phyloP scores from a whole-genome alignment of 2,888 invertebrate species.

The Venusia cambrica region DNA sequence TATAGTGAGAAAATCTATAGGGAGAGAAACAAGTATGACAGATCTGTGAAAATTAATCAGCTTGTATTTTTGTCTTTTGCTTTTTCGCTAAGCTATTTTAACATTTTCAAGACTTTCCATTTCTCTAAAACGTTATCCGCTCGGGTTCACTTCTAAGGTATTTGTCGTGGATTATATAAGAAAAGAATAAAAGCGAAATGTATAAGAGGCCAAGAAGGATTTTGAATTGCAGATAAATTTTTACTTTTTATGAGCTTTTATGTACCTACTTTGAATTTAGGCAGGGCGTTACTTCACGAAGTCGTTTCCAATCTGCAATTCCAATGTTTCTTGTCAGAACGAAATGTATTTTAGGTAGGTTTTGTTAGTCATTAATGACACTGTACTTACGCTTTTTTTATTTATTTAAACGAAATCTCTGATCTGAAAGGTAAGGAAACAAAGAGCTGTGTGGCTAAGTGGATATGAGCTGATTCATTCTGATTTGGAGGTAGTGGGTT shows the following conservation, averaged over 20 bases:
- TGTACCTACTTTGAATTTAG: slow-evolving; percentile 57
- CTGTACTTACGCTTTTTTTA: too few relatives aligned
- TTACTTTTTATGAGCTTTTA: slow-evolving; percentile 64
- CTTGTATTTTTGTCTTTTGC: too few relatives aligned
- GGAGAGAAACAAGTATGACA: too few relatives aligned
- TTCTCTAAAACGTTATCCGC: slow-evolving; percentile 22
- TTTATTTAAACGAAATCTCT: too few relatives aligned
- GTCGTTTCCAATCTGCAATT: slow-evolving; percentile 41
- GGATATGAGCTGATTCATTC: too few relatives aligned
- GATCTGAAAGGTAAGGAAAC: too few relatives aligned
- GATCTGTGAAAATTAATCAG: too few relatives aligned
- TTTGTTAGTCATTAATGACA: too few relatives aligned
- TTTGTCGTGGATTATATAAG: slow-evolving; percentile 45
- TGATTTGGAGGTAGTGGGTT: too few relatives aligned
- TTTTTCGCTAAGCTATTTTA: too few relatives aligned
- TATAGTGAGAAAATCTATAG: too few relatives aligned
- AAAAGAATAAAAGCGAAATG: slow-evolving; percentile 43
- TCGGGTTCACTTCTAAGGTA: slow-evolving; percentile 30
- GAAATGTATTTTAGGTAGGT: slow-evolving; percentile 11
- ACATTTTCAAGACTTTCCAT: slow-evolving; percentile 25
- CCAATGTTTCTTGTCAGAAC: slow-evolving; percentile 35
- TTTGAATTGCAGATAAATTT: slow-evolving; percentile 71
- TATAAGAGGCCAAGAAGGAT: slow-evolving; percentile 52
- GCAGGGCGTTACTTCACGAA: slow-evolving; percentile 47
- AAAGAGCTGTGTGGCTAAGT: too few relatives aligned